Percentiles rank a stretch among this genome's conserved stretches.
Conservation (phyloP, 2,888 invertebrate genomes). For the Macropis europaea region DNA sequence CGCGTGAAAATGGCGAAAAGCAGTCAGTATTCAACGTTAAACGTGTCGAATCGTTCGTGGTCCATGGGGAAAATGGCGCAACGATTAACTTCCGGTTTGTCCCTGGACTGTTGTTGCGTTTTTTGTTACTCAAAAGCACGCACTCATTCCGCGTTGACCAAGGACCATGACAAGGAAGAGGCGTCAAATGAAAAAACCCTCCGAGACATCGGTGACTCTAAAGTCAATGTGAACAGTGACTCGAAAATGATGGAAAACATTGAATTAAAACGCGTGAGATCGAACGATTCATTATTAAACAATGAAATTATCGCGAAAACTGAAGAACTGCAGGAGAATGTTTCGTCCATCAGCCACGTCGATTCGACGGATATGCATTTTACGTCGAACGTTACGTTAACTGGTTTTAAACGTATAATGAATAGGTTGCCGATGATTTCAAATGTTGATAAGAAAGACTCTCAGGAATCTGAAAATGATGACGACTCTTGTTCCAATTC, state of each 20-base stretch:
- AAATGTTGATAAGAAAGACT: background rate
- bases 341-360: background rate
- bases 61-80: constrained; percentile 45
- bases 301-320: background rate
- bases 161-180: background rate
- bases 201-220: background rate
- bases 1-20: constrained; percentile 44
- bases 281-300: background rate
- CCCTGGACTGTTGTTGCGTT: constrained; percentile 59
- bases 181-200: background rate
- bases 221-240: background rate
- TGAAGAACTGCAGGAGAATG: background rate
- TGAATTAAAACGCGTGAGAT: constrained; percentile 1
- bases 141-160: background rate
- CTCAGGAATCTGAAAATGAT: constrained; percentile 19
- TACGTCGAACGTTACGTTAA: background rate
- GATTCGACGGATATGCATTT: background rate
- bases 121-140: constrained; percentile 35
- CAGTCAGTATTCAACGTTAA: constrained; percentile 61
- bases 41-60: constrained; percentile 46
- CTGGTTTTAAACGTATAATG: constrained; percentile 5
- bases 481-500: background rate
- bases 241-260: background rate
- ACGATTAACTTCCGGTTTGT: constrained; percentile 53
- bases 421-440: background rate